Evolutionary conservation across 35 echinoderm and acorn worm species (phyloP).

Genomic region (Acanthaster planci): DNA sequence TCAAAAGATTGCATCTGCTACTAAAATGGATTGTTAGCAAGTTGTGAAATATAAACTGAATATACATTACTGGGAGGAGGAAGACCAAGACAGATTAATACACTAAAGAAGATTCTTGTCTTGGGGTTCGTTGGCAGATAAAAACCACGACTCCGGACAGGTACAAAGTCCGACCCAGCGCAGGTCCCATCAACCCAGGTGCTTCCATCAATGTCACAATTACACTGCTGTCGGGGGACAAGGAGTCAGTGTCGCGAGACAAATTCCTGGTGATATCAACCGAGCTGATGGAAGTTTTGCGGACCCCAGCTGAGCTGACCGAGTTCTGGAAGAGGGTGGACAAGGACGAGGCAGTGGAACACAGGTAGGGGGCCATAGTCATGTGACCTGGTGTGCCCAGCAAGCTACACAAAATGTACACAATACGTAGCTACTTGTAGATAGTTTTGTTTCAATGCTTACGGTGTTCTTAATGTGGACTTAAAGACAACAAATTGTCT

Average conservation of each 20-base stretch:
- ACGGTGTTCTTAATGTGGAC: too few relatives aligned
- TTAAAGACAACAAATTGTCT: too few relatives aligned
- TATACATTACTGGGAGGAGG: not conserved
- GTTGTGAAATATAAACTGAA: not conserved
- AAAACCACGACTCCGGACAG: constrained; percentile 92
- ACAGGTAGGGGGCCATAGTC: constrained; percentile 66
- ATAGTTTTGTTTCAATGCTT: too few relatives aligned
- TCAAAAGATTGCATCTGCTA: too few relatives aligned
- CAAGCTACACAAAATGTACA: too few relatives aligned
- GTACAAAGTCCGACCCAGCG: constrained; percentile 83
- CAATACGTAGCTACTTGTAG: too few relatives aligned
- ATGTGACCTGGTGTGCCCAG: too few relatives aligned
- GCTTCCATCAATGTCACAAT: constrained; percentile 68
- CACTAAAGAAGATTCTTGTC: too few relatives aligned
- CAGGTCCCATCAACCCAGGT: constrained; percentile 75
- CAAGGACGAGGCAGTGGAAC: constrained; percentile 61
- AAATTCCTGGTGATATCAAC: constrained; percentile 83
- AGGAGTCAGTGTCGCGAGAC: constrained; percentile 59
- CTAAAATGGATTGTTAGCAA: too few relatives aligned
- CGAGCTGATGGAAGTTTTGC: constrained; percentile 54
- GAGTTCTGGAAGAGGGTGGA: constrained; percentile 83
- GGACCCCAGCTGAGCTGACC: constrained; percentile 52
- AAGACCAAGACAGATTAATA: too few relatives aligned
- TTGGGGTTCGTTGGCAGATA: constrained; percentile 52
- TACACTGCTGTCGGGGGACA: constrained; percentile 65